Evolutionary conservation across 2,113 vertebrate species (phyloP).

Genomic region (Microcebus jonahi): DNA sequence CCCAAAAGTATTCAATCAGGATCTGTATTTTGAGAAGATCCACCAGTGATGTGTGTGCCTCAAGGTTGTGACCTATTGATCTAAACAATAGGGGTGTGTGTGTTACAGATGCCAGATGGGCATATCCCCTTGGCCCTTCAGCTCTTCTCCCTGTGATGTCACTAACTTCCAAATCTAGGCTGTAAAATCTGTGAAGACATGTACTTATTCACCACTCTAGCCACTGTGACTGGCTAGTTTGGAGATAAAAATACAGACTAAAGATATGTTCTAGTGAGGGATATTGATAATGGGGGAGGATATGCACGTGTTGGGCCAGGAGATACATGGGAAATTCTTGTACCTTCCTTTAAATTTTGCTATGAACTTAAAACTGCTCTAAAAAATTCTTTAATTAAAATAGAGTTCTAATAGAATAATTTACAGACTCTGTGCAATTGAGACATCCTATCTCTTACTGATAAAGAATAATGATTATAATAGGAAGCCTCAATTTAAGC

Average conservation of each 20-base stretch:
- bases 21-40: not conserved
- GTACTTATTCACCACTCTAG: not conserved
- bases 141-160: not conserved
- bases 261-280: not conserved
- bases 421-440: not conserved
- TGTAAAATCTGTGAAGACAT: not conserved
- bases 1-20: not conserved
- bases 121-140: not conserved
- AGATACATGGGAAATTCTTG: not conserved
- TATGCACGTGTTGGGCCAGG: not conserved
- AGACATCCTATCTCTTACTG: not conserved
- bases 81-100: not conserved
- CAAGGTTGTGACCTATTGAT: not conserved
- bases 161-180: not conserved
- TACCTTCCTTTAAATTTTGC: not conserved
- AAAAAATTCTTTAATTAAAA: not conserved
- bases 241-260: not conserved
- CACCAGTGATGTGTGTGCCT: accelerated
- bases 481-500: not conserved
- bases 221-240: not conserved
- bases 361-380: not conserved
- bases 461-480: not conserved
- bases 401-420: not conserved
- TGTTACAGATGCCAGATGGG: no score
- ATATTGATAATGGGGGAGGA: accelerated